Conservation (phyloP, 2,113 vertebrate genomes). For the Blennius ocellaris region DNA sequence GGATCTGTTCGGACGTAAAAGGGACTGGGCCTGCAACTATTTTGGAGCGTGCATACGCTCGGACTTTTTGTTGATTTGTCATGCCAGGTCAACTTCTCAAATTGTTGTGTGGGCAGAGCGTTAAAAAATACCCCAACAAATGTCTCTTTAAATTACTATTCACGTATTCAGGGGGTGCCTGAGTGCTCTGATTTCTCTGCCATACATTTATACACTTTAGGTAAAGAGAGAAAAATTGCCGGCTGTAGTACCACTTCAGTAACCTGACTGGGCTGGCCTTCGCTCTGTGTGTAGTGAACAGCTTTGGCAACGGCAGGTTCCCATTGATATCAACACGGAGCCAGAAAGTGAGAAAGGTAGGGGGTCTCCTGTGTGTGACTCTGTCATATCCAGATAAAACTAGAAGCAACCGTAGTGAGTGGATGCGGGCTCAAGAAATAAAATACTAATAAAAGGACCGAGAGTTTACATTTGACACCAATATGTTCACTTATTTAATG, state of each 20-base stretch:
- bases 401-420: slow-evolving; percentile 4
- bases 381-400: slow-evolving; percentile 39
- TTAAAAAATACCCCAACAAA: too few relatives aligned
- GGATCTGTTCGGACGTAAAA: background rate
- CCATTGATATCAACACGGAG: slow-evolving; percentile 47
- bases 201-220: slow-evolving; percentile 64
- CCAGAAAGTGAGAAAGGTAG: background rate
- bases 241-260: slow-evolving; percentile 63
- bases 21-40: background rate
- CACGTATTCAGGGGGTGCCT: background rate
- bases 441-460: slow-evolving; percentile 29
- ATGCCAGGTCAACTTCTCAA: background rate
- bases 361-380: slow-evolving; percentile 1
- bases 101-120: slow-evolving; percentile 1
- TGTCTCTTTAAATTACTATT: slow-evolving; percentile 27
- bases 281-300: slow-evolving; percentile 52
- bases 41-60: background rate
- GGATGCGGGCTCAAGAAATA: background rate
- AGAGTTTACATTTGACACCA: slow-evolving; percentile 39
- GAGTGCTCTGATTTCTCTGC: slow-evolving; percentile 36
- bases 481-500: slow-evolving; percentile 53
- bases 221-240: slow-evolving; percentile 65
- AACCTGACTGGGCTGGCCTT: slow-evolving; percentile 67
- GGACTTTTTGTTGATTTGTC: slow-evolving; percentile 12
- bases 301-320: slow-evolving; percentile 44